A percentile compares a stretch with the other conserved stretches of the same genome.
phyloP scores from a whole-genome alignment of 2,888 invertebrate genomes.

The Scaptomyza tumidula region DNA sequence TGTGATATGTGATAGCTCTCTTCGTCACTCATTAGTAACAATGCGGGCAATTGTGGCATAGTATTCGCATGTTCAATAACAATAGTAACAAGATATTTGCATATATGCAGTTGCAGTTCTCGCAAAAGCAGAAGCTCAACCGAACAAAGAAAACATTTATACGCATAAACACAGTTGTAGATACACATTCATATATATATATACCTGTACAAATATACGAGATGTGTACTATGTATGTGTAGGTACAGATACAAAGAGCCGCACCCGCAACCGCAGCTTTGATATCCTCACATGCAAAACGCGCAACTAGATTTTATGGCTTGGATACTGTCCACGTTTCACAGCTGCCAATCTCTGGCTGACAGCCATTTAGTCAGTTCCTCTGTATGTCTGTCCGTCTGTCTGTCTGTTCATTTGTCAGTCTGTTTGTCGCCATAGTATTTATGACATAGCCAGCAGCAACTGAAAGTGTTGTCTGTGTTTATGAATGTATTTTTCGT shows the following conservation, averaged over 20 bases:
- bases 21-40: slow-evolving; percentile 25
- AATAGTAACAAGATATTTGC: slow-evolving; percentile 20
- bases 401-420: neutral
- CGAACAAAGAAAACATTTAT: slow-evolving; percentile 43
- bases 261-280: slow-evolving; percentile 24
- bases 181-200: neutral
- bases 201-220: slow-evolving; percentile 15
- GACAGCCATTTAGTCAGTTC: slow-evolving; percentile 19
- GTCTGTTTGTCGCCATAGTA: slow-evolving; percentile 31
- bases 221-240: neutral
- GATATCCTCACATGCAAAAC: slow-evolving; percentile 33
- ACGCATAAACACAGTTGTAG: slow-evolving; percentile 15
- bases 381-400: neutral
- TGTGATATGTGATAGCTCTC: slow-evolving; percentile 14
- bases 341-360: slow-evolving; percentile 31
- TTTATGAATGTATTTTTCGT: slow-evolving; percentile 23
- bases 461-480: slow-evolving; percentile 52
- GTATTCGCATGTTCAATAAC: slow-evolving; percentile 9
- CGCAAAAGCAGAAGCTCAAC: neutral
- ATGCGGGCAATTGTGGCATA: slow-evolving; percentile 26
- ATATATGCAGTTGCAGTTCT: slow-evolving; percentile 29
- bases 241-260: slow-evolving; percentile 5
- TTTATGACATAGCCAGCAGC: slow-evolving; percentile 39
- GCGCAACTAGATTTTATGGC: slow-evolving; percentile 42
- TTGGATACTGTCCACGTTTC: slow-evolving; percentile 42